Conservation (phyloP, 2,113 vertebrate species). For the Acrocephalus arundinaceus region DNA sequence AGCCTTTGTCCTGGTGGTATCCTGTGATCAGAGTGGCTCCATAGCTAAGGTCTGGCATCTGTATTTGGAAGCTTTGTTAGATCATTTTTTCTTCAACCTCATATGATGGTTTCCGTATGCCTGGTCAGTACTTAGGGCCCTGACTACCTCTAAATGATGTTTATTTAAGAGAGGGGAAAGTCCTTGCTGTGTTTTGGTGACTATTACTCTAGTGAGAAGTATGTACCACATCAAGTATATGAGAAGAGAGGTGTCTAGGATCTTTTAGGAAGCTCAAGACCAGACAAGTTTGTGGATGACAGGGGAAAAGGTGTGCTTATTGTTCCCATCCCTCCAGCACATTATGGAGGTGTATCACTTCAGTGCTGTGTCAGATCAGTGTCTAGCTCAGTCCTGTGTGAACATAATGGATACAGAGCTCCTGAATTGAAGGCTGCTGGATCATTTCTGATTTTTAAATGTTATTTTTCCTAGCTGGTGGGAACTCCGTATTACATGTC, state of each 20-base stretch:
- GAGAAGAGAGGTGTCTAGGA: background rate
- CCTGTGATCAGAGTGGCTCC: background rate
- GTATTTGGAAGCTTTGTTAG: background rate
- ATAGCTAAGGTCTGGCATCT: background rate
- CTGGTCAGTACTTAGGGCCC: background rate
- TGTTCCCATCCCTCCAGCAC: background rate
- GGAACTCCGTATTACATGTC: conserved; percentile 99
- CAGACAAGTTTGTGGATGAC: background rate
- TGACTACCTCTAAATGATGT: background rate
- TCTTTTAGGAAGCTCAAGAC: background rate
- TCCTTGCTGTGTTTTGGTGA: background rate
- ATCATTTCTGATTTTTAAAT: conserved; percentile 32
- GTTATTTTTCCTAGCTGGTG: conserved; percentile 83
- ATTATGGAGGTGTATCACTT: background rate
- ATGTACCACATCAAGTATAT: background rate
- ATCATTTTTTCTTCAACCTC: background rate
- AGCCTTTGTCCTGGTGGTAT: background rate
- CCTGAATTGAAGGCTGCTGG: background rate
- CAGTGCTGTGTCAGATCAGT: background rate
- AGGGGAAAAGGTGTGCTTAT: background rate
- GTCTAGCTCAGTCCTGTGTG: background rate
- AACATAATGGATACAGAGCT: background rate
- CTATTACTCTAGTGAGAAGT: background rate
- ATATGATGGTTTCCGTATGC: background rate
- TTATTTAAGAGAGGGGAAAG: background rate